Conservation (phyloP, 2,113 vertebrate genomes). For the Urocitellus parryii region DNA sequence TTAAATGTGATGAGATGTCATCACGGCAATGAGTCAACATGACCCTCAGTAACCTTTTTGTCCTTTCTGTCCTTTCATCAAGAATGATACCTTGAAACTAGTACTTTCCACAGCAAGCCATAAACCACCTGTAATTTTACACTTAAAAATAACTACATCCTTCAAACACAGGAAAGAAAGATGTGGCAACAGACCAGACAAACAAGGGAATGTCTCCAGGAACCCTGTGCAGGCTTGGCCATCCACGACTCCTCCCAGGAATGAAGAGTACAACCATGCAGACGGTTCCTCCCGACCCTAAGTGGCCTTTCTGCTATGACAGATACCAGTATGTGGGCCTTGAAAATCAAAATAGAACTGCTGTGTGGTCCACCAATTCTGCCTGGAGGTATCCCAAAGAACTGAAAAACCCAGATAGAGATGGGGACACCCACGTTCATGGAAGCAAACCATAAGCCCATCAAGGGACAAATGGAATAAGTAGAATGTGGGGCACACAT, state of each 20-base stretch:
- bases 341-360: not conserved
- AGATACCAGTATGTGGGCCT: not conserved
- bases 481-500: not conserved
- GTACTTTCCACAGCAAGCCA: not conserved
- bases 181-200: not conserved
- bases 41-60: not conserved
- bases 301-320: not conserved
- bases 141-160: not conserved
- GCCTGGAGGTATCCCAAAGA: not conserved
- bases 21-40: not conserved
- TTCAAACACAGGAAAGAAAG: not conserved
- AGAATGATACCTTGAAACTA: not conserved
- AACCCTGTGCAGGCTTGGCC: rapidly evolving
- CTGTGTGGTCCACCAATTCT: not conserved
- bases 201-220: not conserved
- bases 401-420: not conserved
- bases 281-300: not conserved
- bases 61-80: not conserved
- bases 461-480: not conserved
- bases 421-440: rapidly evolving
- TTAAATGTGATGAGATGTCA: not conserved
- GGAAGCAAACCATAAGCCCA: too few relatives aligned
- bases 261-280: not conserved
- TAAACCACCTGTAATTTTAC: not conserved
- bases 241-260: not conserved